Base-by-base conservation (phyloP, 2,113 vertebrate species). In the Tyrannus savana region DNA sequence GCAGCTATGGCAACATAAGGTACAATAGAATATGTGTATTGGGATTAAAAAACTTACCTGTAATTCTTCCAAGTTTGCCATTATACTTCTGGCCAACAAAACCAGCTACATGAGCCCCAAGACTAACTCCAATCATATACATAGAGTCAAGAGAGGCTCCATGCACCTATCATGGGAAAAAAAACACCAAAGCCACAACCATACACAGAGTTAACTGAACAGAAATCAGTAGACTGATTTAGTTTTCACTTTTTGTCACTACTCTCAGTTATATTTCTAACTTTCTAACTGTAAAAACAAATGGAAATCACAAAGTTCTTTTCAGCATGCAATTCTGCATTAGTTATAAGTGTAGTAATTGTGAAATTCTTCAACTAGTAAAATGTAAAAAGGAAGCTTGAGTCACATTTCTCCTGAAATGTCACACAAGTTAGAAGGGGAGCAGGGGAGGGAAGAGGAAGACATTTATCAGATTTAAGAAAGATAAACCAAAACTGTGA, bases 41-140 rank as follows among this genome's bases (percentile, higher is more conserved):
- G 5, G 28, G 41, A 72, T 47, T 77, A 84, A 94, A 78, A 75
- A n/a, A 10, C 66, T 98, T 97, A 99, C 99, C 99, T 98, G 99
- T 99, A 96, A 99, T 99, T 93, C 99, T 99, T 76, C 99, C 99
- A 62, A 99, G 96, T 97, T 97, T 98, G 12, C 99, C 99, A 59
- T 98, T 96, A 95, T 99, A 98, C 87, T 97, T 98, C 15, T 99
- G 98, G 6, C 99, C 99, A 41, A 99, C 98, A 72, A 98, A 99
- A 63, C 99, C 99, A 50, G 99, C 98, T 95, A 99, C 87, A 79
- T 99, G 99, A 97, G 99, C 99, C n/a, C 99, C 99, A 67, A 99
- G 98, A 87, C 99, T 99, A 64, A 99, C 97, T 19, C 99, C 99
- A 90, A 99, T 98, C 81, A 99, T 97, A 92, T 99, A 96, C 39